Base-by-base conservation (phyloP, 2,113 vertebrate genomes). In the Struthio camelus region DNA sequence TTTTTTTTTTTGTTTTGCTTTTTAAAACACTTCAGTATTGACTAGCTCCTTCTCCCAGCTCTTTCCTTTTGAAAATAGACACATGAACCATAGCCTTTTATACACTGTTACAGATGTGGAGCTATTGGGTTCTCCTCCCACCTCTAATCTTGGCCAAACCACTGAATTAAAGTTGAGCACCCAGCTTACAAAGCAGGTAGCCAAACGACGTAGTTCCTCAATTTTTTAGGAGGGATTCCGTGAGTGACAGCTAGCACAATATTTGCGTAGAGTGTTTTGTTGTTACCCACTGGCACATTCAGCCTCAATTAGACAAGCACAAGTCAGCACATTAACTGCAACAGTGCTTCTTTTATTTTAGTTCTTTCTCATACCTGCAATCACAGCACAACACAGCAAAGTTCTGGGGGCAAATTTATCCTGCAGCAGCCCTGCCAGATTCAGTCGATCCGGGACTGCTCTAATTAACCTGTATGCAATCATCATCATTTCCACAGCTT, bases 321-420 rank as follows among this genome's bases (percentile, higher is more conserved):
- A 88, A 93, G 85, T 66, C 92, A 96, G 90, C 92, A 81, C 90
- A 81, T 96, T 86, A 97, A 46, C 85, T 93, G 95, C 93, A 93
- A 81, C n/a, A 87, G 22, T 51, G 90, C 85, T 71, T 19, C 91
- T 91, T 96, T 93, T 93, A 32, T 94, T 80, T 51, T 3, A 1
- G 8, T 58, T 56, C 69, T 84, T 27, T 73, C 80, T 79, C 61
- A 22, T 18, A n/a, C 38, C 77, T 86, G 72, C 65, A 67, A 8
- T 87, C 85, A 32, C 91, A 81, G 77, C 42, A 0, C 48, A 36
- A 1, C 24, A 11, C 40, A 0, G 1, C 51, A 56, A 67, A 92
- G n/a, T 44, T 78, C 58, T 14, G 28, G 5, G 50, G 34, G 76
- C 14, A 42, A 53, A 42, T 75, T 71, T 20, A 38, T 46, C 69